phyloP scores from a whole-genome alignment of 2,888 invertebrate species.

The Ischnura elegans region DNA sequence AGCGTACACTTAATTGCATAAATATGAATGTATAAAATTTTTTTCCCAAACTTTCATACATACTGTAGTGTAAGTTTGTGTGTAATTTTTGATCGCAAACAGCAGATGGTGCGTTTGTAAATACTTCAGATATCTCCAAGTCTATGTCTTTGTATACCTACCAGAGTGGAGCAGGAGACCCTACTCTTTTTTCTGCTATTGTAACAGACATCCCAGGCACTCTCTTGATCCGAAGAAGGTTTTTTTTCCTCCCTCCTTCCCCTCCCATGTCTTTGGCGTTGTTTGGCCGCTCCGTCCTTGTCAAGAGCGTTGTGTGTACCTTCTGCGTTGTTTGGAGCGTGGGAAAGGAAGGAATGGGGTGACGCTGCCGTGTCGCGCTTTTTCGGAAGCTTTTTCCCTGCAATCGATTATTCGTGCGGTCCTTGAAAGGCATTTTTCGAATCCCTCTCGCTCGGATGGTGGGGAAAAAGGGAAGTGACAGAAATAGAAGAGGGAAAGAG shows the following conservation, averaged over 20 bases:
- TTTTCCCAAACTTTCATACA: too few relatives aligned
- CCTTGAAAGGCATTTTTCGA: not conserved
- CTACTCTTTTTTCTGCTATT: not conserved
- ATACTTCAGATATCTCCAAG: too few relatives aligned
- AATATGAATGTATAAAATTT: too few relatives aligned
- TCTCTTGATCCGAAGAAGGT: not conserved
- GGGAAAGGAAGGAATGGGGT: not conserved
- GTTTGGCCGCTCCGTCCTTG: not conserved
- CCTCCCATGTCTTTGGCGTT: not conserved
- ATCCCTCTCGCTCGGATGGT: not conserved
- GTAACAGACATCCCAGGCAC: not conserved
- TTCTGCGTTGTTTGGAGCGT: not conserved
- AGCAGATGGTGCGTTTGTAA: too few relatives aligned
- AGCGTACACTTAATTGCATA: too few relatives aligned
- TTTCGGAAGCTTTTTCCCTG: not conserved
- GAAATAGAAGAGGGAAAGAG: not conserved
- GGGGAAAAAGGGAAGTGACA: not conserved
- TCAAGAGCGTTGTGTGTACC: not conserved
- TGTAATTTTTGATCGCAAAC: too few relatives aligned
- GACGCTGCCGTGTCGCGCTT: not conserved
- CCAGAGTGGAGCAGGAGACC: not conserved
- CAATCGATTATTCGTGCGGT: not conserved
- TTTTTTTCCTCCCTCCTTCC: not conserved
- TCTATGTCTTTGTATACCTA: not conserved
- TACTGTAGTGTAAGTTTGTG: too few relatives aligned